phyloP scores from a whole-genome alignment of 2,888 invertebrate genomes.

The Leuctra nigra region DNA sequence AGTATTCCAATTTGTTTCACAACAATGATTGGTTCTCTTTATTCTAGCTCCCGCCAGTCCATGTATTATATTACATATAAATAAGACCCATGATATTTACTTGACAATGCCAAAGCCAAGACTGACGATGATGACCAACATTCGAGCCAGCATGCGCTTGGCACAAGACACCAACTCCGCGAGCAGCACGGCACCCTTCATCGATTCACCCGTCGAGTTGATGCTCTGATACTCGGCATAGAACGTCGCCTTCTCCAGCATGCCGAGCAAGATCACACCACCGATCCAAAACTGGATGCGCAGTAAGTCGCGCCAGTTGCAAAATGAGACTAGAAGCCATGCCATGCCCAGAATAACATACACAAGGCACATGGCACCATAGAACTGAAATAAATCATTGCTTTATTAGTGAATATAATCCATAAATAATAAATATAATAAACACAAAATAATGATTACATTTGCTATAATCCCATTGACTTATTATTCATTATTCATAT shows the following conservation, averaged over 20 bases:
- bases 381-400: conserved; percentile 59
- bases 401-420: too few species aligned
- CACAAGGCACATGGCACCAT: conserved; percentile 81
- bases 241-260: conserved; percentile 83
- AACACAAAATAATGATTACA: too few species aligned
- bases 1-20: too few species aligned
- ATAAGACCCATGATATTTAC: too few species aligned
- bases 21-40: too few species aligned
- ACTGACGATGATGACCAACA: conserved; percentile 91
- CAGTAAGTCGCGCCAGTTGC: conserved; percentile 85
- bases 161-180: conserved; percentile 90
- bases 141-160: conserved; percentile 84
- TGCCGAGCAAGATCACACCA: conserved; percentile 79
- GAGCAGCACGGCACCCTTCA: conserved; percentile 64
- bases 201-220: conserved; percentile 57
- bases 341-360: conserved; percentile 75
- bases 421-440: too few species aligned
- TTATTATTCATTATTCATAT: too few species aligned
- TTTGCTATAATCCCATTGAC: too few species aligned
- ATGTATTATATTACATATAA: neutral
- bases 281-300: conserved; percentile 96
- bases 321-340: conserved; percentile 77
- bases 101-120: conserved; percentile 95
- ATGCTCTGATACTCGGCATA: conserved; percentile 81
- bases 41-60: too few species aligned